phyloP scores from a whole-genome alignment of 1,140 invertebrate genomes.

The Drosophila pseudoananassae region DNA sequence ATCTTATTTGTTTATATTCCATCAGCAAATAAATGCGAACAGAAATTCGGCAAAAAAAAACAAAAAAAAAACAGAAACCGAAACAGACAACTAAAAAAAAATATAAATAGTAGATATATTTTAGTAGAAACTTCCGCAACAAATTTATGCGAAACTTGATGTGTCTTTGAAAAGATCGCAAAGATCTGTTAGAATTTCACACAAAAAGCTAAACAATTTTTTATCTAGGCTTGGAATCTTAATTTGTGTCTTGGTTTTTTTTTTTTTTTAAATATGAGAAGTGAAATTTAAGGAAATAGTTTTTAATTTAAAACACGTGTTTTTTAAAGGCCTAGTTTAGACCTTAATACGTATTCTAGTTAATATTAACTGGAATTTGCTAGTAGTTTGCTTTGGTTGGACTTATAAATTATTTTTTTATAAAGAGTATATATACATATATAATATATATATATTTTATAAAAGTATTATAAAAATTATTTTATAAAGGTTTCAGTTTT shows the following conservation, averaged over 20 bases:
- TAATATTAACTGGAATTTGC: too few relatives aligned
- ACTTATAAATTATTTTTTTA: too few relatives aligned
- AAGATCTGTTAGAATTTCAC: constrained; percentile 11
- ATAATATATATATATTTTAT: too few relatives aligned
- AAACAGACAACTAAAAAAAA: constrained; percentile 5
- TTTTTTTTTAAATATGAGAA: too few relatives aligned
- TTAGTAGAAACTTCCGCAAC: constrained; percentile 66
- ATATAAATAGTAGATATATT: constrained; percentile 2
- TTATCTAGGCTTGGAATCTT: too few relatives aligned
- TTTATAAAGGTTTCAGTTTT: too few relatives aligned
- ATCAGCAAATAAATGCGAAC: constrained; percentile 37
- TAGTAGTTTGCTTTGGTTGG: too few relatives aligned
- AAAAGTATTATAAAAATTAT: too few relatives aligned
- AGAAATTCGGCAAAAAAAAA: background rate
- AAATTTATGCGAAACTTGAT: constrained; percentile 36
- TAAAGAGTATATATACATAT: too few relatives aligned
- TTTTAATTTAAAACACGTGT: background rate
- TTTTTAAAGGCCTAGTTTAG: too few relatives aligned
- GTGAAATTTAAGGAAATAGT: background rate
- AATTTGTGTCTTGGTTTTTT: too few relatives aligned
- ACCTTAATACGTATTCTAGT: too few relatives aligned
- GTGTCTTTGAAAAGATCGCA: constrained; percentile 7
- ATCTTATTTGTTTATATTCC: constrained; percentile 50
- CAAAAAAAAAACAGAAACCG: background rate
- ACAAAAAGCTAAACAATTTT: background rate